A percentile compares a stretch with the other conserved stretches of the same genome.
Conservation (phyloP, 2,113 vertebrate genomes). For the Egretta garzetta region DNA sequence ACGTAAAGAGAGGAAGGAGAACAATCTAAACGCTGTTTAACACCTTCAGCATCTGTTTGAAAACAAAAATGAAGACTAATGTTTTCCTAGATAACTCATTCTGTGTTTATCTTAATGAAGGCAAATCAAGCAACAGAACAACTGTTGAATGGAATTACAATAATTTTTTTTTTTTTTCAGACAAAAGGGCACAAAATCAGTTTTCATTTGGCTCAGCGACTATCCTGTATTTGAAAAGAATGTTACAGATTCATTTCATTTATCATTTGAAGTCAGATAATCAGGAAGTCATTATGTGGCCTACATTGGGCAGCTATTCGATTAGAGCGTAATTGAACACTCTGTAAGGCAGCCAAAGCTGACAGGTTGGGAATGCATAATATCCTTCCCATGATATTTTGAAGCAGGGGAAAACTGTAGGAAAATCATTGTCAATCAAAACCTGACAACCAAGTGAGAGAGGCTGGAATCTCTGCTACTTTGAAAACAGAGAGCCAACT, state of each 20-base stretch:
- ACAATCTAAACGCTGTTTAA: constrained; percentile 68
- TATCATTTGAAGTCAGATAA: constrained; percentile 99
- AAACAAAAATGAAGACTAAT: constrained; percentile 73
- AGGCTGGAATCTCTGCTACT: background rate
- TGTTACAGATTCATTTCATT: constrained; percentile 98
- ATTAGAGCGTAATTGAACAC: constrained; percentile 96
- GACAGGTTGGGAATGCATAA: constrained; percentile 79
- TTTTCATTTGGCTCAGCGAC: constrained; percentile 75
- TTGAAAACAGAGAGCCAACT: background rate
- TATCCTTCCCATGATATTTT: constrained; percentile 63
- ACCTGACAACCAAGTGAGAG: background rate
- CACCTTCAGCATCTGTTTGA: constrained; percentile 70
- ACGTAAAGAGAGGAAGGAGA: constrained; percentile 55
- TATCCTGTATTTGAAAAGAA: constrained; percentile 77
- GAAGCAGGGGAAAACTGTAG: constrained; percentile 39
- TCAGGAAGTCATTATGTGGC: constrained; percentile 99
- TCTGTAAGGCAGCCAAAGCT: constrained; percentile 81
- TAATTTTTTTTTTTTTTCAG: constrained; percentile 70
- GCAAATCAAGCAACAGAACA: constrained; percentile 67
- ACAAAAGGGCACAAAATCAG: constrained; percentile 73
- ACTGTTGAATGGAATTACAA: constrained; percentile 68
- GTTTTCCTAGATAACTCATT: constrained; percentile 64
- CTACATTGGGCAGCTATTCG: constrained; percentile 94
- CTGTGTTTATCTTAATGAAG: constrained; percentile 70
- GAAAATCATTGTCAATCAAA: constrained; percentile 62